Base-by-base conservation (phyloP, 2,797 vertebrate genomes). In the Acropternis orthonyx region DNA sequence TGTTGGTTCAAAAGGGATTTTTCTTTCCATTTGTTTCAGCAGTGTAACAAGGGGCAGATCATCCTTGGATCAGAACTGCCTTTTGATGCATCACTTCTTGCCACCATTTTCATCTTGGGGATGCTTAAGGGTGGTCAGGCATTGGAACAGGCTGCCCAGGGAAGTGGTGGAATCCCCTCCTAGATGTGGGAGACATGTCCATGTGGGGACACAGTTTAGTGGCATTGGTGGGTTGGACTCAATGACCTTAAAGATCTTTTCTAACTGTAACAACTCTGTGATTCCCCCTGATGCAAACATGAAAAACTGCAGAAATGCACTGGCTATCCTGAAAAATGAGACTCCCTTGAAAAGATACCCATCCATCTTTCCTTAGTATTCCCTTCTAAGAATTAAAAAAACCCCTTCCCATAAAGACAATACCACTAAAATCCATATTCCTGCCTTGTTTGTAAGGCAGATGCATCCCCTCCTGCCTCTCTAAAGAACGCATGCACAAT, bases 1-100 rank as follows among this genome's bases (percentile, higher is more conserved):
- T 0, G 1, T 58, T 52, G 69, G 32, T 49, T 37, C 2, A 3
- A 22, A 51, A 44, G 2, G 20, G 7, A 6, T 26, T 51, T 32
- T 36, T 51, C 56, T 61, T 76, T 61, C 16, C 3, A 3, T 67
- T 67, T 41, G 6, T 27, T 94, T 89, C 5, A 3, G 21, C 23
- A 19, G 15, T 16, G 3, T 52, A 44, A 49, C 28, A 30, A 51
- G 62, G 12, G 13, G 5, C 18, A 32, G 68, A 32, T 63, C 4
- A 12, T 74, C 24, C 65, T 58, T 68, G 55, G 22, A 43, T 51
- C 41, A 73, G 83, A 79, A 37, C 5, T n/a, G 4, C 6, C 27
- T 43, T 89, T 67, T 61, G 54, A 46, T 15, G 41, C 34, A 30
- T n/a, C 34, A 22, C 6, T 46, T 93, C 58, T 66, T 68, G 36